phyloP scores from a whole-genome alignment of 92 coral and sea anemone genomes.

The Phenganax stokvisi region DNA sequence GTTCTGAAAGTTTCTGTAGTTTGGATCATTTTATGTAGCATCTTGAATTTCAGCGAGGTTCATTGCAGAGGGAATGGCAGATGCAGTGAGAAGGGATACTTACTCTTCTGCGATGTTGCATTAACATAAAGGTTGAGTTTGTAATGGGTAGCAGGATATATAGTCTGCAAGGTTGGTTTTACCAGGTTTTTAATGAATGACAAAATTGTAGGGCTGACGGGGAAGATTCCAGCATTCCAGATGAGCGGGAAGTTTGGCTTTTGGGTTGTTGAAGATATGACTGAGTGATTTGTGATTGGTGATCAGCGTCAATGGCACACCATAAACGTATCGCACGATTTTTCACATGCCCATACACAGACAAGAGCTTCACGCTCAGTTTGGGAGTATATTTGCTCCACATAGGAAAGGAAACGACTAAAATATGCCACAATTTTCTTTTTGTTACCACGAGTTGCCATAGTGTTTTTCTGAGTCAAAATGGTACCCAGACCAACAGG shows the following conservation, averaged over 20 bases:
- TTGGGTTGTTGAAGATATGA: slow-evolving; percentile 35
- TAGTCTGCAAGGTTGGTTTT: slow-evolving; percentile 42
- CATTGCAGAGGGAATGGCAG: slow-evolving; percentile 43
- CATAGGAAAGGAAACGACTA: slow-evolving; percentile 40
- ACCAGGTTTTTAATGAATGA: slow-evolving; percentile 27
- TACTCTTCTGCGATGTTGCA: slow-evolving; percentile 46
- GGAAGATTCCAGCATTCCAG: slow-evolving; percentile 40
- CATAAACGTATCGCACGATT: slow-evolving; percentile 40
- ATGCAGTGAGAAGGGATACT: slow-evolving; percentile 32
- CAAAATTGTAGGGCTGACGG: slow-evolving; percentile 32
- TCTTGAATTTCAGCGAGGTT: slow-evolving; percentile 41
- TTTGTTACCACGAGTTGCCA: slow-evolving; percentile 15
- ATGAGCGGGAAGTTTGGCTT: slow-evolving; percentile 42
- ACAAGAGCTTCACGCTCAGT: slow-evolving; percentile 47
- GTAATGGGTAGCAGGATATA: slow-evolving; percentile 38
- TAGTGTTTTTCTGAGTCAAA: slow-evolving; percentile 35
- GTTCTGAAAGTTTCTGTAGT: slow-evolving; percentile 13
- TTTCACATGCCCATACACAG: slow-evolving; percentile 48
- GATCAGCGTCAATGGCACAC: slow-evolving; percentile 34
- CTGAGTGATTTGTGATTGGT: slow-evolving; percentile 35
- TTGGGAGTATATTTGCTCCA: slow-evolving; percentile 48
- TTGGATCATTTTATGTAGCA: slow-evolving; percentile 17
- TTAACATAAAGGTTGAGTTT: slow-evolving; percentile 40
- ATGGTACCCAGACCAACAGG: slow-evolving; percentile 44
- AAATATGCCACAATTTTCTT: slow-evolving; percentile 41